Percentiles rank a stretch among this genome's conserved stretches.
Conservation (phyloP, 2,113 vertebrate species). For the Cavia porcellus region DNA sequence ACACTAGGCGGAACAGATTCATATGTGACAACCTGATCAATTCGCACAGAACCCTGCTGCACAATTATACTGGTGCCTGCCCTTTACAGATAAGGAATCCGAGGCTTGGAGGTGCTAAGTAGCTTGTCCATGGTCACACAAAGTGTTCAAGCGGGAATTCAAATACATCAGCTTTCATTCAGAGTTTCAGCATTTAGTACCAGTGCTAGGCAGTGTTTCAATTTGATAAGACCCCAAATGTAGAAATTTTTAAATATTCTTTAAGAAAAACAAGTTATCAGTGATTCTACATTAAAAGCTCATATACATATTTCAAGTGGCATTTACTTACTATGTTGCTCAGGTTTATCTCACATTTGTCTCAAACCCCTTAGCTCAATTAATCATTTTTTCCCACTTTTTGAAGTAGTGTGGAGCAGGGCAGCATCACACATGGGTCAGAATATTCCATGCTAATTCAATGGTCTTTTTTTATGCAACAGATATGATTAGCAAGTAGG, state of each 20-base stretch:
- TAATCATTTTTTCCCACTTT: background rate
- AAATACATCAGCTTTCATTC: background rate
- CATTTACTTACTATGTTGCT: no score
- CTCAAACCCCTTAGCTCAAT: background rate
- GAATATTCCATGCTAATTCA: background rate
- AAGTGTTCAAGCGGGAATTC: background rate
- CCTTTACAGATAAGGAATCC: background rate
- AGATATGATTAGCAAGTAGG: background rate
- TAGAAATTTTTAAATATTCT: no score
- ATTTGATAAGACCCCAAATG: no score
- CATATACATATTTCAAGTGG: no score
- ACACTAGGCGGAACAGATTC: background rate
- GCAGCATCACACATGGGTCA: background rate
- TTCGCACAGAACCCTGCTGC: background rate
- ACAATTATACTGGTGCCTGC: background rate
- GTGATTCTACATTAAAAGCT: no score
- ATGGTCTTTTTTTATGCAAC: background rate
- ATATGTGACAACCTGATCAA: background rate
- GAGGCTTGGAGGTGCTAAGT: background rate
- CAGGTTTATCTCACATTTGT: background rate
- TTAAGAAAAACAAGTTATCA: background rate
- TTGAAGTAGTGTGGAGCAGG: background rate
- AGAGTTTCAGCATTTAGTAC: no score
- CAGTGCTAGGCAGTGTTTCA: no score
- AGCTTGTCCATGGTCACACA: background rate